A percentile compares a stretch with the other conserved stretches of the same genome.
Evolutionary conservation across 2,113 vertebrate species (phyloP).

Genomic region (Gymnocephalus cernua): DNA sequence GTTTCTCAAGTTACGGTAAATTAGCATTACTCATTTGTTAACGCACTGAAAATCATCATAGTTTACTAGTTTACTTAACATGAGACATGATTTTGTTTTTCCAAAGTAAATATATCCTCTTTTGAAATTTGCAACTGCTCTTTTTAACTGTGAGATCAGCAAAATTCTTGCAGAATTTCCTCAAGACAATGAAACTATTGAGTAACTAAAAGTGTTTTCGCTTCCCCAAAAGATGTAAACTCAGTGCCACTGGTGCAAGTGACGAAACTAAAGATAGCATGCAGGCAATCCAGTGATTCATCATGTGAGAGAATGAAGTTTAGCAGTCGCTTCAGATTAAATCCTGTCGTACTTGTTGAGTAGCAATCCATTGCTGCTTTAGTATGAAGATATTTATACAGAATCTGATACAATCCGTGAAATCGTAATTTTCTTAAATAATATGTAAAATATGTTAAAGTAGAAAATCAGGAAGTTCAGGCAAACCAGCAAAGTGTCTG

Average conservation of each 20-base stretch:
- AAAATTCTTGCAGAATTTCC: conserved; percentile 67
- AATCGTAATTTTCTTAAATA: neutral
- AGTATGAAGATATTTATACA: neutral
- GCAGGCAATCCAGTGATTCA: conserved; percentile 23
- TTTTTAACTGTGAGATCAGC: conserved; percentile 75
- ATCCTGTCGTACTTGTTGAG: neutral
- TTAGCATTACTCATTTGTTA: neutral
- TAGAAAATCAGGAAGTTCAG: neutral
- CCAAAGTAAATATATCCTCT: conserved; percentile 38
- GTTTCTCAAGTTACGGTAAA: neutral
- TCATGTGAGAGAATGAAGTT: conserved; percentile 49
- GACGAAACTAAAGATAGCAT: conserved; percentile 44
- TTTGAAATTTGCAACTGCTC: conserved; percentile 57
- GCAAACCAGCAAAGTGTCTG: neutral
- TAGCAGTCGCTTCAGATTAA: neutral
- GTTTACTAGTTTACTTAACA: conserved; percentile 8
- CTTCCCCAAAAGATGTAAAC: conserved; percentile 65
- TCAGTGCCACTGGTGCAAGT: conserved; percentile 21
- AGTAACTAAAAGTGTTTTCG: conserved; percentile 76
- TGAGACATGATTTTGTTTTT: conserved; percentile 14
- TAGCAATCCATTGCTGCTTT: neutral
- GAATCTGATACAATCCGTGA: neutral
- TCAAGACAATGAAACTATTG: conserved; percentile 60
- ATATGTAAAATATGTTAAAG: too few species aligned
- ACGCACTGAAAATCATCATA: neutral